Base-by-base conservation (phyloP, 2,888 invertebrate genomes). In the Cheilosia scutellata region DNA sequence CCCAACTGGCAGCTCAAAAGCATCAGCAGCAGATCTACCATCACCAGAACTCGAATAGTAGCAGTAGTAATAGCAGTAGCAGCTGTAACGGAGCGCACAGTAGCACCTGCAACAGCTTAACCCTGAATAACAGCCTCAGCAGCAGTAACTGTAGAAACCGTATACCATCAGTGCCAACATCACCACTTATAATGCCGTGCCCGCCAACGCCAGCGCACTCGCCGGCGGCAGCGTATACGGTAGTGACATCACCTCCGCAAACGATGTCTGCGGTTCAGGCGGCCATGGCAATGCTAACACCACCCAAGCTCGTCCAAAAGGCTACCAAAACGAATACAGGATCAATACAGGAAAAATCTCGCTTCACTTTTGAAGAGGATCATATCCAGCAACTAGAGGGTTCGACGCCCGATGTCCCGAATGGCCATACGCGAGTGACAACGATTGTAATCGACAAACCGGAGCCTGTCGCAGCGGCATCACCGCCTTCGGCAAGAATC, bases 131-230 rank as follows among this genome's bases (percentile, higher is more conserved):
- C 44, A 82, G 42, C 13, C 66, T 86, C 31, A 80, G 51, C 51
- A 78, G 78, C 76, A 78, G 70, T 70, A 87, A 75, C 66, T 66
- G 51, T 49, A 74, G 47, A 78, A 88, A 82, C 78, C 89, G 89
- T 55, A 82, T 89, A 79, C 94, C 95, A 31, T 96, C 96, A 88
- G 95, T 96, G 88, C 96, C 96, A 88, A 96, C 96, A 42, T 96
- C 96, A 0, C 96, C 96, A 29, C 89, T 92, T 31, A 89, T 92
- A 55, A 92, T 92, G 92, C 92, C 92, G 83, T 93, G 92, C 87
- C 92, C 92, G 65, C 92, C 92, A 29, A 92, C 93, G 2, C 93
- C 92, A 7, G 92, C 92, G 20, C 93, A 92, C 82, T 92, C 92
- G 0, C 92, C 92, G 40, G 92, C 92, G 0, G 92, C 92, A 37